phyloP scores from a whole-genome alignment of 2,797 vertebrate genomes.

The Coluber constrictor region DNA sequence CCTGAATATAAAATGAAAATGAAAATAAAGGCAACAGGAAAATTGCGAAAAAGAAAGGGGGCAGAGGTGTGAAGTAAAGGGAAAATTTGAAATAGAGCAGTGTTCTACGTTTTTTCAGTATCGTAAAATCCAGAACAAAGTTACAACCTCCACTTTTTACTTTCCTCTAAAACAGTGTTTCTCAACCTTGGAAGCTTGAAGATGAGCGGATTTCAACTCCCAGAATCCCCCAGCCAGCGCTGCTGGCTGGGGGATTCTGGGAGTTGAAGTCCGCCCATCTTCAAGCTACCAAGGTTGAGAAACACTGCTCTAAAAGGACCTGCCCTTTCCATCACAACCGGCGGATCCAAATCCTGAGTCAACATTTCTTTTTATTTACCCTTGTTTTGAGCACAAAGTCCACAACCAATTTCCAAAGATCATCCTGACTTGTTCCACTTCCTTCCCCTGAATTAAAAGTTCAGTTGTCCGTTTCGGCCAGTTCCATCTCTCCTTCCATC shows the following conservation, averaged over 20 bases:
- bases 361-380: not conserved
- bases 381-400: not conserved
- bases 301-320: not conserved
- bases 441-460: not conserved
- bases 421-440: not conserved
- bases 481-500: not conserved
- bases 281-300: too few relatives aligned
- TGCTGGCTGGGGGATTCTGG: too few relatives aligned
- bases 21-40: not conserved
- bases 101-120: not conserved
- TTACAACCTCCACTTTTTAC: not conserved
- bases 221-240: too few relatives aligned
- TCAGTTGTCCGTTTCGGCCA: rapidly evolving
- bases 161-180: not conserved
- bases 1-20: not conserved
- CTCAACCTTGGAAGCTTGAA: too few relatives aligned
- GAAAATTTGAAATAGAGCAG: not conserved
- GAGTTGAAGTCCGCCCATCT: too few relatives aligned
- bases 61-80: not conserved
- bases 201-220: too few relatives aligned
- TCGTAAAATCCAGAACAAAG: not conserved
- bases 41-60: not conserved
- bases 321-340: not conserved
- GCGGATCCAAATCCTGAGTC: not conserved
- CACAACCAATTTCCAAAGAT: not conserved